These are phyloP conservation scores for Chaetura pelagica DNA, from an alignment of 2,113 vertebrate genomes.

Conservation along the genomic window DNA sequence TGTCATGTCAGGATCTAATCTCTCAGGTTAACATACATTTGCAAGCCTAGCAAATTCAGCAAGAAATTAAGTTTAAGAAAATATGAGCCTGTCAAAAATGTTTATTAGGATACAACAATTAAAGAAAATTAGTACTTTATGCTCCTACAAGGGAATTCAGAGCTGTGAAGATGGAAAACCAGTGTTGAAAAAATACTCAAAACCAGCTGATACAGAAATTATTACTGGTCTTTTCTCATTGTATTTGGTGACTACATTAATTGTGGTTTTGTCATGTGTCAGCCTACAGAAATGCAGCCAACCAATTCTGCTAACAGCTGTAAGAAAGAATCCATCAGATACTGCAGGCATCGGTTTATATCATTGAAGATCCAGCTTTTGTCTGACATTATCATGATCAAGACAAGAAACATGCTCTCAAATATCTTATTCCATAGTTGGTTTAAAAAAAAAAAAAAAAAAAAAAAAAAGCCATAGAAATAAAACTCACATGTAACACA, in stretches of 20 bases:
- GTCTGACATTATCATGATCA: background rate
- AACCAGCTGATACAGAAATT: background rate
- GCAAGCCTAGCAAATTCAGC: background rate
- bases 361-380: background rate
- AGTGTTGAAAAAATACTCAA: background rate
- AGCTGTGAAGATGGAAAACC: background rate
- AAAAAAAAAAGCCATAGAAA: background rate
- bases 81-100: background rate
- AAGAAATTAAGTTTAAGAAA: background rate
- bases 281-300: background rate
- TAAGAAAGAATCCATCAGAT: background rate
- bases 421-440: background rate
- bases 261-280: background rate
- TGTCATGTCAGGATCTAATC: background rate
- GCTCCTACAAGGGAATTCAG: background rate
- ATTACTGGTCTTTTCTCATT: background rate
- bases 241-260: background rate
- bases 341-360: background rate
- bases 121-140: background rate
- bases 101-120: background rate
- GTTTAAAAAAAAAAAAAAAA: background rate
- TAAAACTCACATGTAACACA: background rate
- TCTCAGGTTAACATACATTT: background rate
- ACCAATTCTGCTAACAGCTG: background rate
- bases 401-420: background rate